A percentile compares a stretch with the other conserved stretches of the same genome.
phyloP scores from a whole-genome alignment of 2,888 invertebrate genomes.

The Drosophila yooni region DNA sequence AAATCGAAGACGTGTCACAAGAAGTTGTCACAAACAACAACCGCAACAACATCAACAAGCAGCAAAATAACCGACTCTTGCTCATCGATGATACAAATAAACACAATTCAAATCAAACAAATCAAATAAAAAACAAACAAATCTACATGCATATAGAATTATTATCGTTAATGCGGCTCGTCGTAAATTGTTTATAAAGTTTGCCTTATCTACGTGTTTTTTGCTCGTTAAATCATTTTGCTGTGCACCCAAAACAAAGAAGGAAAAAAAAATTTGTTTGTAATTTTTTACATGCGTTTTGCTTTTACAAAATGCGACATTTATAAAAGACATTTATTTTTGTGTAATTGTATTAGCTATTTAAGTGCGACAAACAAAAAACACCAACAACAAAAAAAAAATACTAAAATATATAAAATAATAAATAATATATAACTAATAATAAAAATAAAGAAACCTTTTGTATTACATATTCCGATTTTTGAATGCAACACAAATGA shows the following conservation, averaged over 20 bases:
- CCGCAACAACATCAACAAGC: constrained; percentile 10
- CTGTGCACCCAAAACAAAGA: constrained; percentile 51
- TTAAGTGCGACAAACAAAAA: constrained; percentile 59
- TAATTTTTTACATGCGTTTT: constrained; percentile 48
- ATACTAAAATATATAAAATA: constrained; percentile 2
- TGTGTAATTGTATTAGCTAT: constrained; percentile 66
- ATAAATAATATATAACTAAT: not conserved
- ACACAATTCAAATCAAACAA: constrained; percentile 10
- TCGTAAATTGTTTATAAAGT: constrained; percentile 58
- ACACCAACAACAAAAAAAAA: constrained; percentile 4
- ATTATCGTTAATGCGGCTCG: constrained; percentile 49
- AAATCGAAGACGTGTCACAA: constrained; percentile 56
- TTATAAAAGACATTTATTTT: constrained; percentile 76
- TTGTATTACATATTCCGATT: constrained; percentile 54
- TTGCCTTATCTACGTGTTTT: constrained; percentile 73
- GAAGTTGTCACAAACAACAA: constrained; percentile 42
- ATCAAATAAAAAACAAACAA: constrained; percentile 19
- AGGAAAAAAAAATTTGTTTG: constrained; percentile 43
- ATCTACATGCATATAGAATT: constrained; percentile 31
- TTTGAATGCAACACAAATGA: constrained; percentile 47
- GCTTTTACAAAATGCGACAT: constrained; percentile 42
- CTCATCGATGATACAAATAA: constrained; percentile 19
- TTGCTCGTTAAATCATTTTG: constrained; percentile 70
- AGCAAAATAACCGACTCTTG: constrained; percentile 24
- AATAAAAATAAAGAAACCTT: constrained; percentile 21